Evolutionary conservation across 1,140 invertebrate genomes (phyloP).

Genomic region (Stegodyphus mimosarum): DNA sequence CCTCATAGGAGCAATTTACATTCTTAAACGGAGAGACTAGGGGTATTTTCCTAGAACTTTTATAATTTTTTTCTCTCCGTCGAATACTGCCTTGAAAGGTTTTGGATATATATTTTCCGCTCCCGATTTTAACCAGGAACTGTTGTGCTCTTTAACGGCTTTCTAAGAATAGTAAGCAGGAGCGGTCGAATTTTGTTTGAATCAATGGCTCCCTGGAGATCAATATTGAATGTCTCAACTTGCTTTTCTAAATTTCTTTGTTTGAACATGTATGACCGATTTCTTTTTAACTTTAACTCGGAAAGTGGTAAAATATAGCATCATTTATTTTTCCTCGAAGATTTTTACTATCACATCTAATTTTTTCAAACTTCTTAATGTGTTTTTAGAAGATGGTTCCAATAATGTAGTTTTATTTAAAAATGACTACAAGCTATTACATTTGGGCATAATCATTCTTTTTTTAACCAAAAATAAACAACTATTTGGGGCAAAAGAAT

Average conservation of each 20-base stretch:
- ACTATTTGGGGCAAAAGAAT: too few species aligned
- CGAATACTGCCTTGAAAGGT: conserved; percentile 24
- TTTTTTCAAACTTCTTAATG: too few species aligned
- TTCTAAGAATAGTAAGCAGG: not conserved
- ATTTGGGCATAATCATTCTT: too few species aligned
- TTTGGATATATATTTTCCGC: conserved; percentile 18
- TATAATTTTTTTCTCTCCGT: conserved; percentile 32
- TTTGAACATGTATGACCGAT: too few species aligned
- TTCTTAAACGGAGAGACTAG: conserved; percentile 39
- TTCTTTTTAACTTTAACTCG: too few species aligned
- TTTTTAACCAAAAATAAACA: too few species aligned
- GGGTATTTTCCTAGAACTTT: conserved; percentile 31
- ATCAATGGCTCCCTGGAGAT: conserved; percentile 24
- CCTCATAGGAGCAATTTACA: conserved; percentile 47
- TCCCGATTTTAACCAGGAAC: conserved; percentile 10
- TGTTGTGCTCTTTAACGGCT: conserved; percentile 16
- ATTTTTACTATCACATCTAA: too few species aligned
- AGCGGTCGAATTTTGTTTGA: conserved; percentile 4
- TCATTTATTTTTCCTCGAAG: too few species aligned
- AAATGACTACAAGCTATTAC: too few species aligned
- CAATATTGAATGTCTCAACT: conserved; percentile 24
- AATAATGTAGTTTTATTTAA: too few species aligned
- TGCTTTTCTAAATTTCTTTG: not conserved
- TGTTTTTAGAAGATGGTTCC: too few species aligned
- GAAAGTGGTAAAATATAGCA: too few species aligned